These are phyloP conservation scores for Neelides folsomi DNA, from an alignment of 2,888 invertebrate genomes.

Conservation along the genomic window DNA sequence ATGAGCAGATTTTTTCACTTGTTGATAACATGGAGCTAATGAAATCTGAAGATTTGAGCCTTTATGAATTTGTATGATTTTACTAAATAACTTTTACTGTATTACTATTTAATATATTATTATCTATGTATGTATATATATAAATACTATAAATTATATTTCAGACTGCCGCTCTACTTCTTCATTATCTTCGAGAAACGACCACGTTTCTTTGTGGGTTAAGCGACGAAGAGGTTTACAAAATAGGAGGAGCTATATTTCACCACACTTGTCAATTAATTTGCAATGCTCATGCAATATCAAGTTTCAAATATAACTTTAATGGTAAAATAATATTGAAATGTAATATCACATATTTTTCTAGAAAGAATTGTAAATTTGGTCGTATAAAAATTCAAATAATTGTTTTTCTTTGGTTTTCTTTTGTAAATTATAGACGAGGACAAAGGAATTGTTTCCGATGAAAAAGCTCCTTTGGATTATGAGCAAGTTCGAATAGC, in stretches of 20 bases:
- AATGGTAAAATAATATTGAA: conserved; percentile 1
- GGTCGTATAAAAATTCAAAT: too few relatives aligned
- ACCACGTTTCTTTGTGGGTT: conserved; percentile 49
- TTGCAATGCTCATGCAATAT: conserved; percentile 61
- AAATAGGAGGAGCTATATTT: conserved; percentile 54
- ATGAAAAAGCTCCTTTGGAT: conserved; percentile 5
- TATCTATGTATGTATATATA: too few relatives aligned
- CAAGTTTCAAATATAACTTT: conserved; percentile 34
- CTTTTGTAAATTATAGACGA: conserved; percentile 3
- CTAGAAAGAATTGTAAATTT: too few relatives aligned
- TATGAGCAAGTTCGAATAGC: conserved; percentile 46
- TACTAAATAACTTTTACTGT: conserved; percentile 22
- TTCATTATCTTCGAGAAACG: conserved; percentile 49
- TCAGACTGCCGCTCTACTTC: conserved; percentile 55
- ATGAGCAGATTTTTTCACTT: conserved; percentile 52
- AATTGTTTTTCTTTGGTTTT: too few relatives aligned
- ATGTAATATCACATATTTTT: not conserved
- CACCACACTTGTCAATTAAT: conserved; percentile 67
- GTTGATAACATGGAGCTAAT: conserved; percentile 60
- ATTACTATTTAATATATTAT: conserved; percentile 10
- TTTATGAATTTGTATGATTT: conserved; percentile 53
- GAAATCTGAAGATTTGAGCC: conserved; percentile 50
- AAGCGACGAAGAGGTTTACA: conserved; percentile 38
- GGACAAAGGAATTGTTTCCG: conserved; percentile 1
- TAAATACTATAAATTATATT: too few relatives aligned